Evolutionary conservation across 2,888 invertebrate genomes (phyloP).

Genomic region (Tenthredo mesomela): DNA sequence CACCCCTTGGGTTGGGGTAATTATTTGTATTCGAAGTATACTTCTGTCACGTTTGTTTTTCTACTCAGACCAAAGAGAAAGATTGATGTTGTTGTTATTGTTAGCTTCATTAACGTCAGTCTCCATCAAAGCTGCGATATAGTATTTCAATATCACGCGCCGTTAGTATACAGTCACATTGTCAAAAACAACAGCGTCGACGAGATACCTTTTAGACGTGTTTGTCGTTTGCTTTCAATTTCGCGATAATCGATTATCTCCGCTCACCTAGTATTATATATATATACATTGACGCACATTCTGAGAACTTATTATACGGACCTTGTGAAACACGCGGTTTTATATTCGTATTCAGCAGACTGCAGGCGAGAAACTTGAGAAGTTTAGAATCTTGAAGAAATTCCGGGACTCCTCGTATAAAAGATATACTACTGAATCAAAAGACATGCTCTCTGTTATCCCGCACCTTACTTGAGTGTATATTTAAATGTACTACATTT

Average conservation of each 20-base stretch:
- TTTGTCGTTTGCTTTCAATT: constrained; percentile 22
- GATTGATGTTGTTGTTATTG: constrained; percentile 28
- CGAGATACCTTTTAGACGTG: not conserved
- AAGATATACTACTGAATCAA: not conserved
- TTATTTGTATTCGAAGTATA: constrained; percentile 28
- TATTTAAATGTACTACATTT: not conserved
- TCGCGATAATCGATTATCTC: not conserved
- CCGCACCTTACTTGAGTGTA: not conserved
- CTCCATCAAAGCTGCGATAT: constrained; percentile 10
- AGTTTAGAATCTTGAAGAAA: not conserved
- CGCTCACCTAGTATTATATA: not conserved
- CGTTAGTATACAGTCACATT: not conserved
- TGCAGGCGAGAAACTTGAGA: not conserved
- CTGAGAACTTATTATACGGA: not conserved
- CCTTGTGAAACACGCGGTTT: not conserved
- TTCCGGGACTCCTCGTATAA: not conserved
- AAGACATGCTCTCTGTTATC: not conserved
- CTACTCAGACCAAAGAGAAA: constrained; percentile 10
- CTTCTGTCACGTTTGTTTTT: constrained; percentile 24
- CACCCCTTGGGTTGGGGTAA: constrained; percentile 6
- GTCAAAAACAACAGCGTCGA: constrained; percentile 16
- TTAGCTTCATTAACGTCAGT: constrained; percentile 35
- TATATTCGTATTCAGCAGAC: not conserved
- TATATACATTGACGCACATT: not conserved
- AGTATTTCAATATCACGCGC: constrained; percentile 29